These are phyloP conservation scores for Gadopsis marmoratus DNA, from an alignment of 2,797 vertebrate genomes.

Conservation along the genomic window DNA sequence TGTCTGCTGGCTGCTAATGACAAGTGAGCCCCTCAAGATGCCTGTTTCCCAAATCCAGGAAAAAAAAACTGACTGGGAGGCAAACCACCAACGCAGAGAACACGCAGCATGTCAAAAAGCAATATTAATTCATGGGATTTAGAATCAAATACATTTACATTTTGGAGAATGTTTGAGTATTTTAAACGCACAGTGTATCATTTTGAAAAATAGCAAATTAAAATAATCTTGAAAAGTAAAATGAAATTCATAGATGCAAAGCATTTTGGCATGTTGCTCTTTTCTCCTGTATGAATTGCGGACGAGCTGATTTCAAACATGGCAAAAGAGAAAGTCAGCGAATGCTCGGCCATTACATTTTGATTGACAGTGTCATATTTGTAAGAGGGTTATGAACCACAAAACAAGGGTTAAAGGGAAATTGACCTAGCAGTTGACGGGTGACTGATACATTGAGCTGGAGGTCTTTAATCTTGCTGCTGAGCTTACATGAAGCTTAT, in stretches of 20 bases:
- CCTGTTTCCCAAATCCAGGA: slow-evolving; percentile 56
- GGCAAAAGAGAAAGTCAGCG: slow-evolving; percentile 38
- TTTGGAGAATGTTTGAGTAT: slow-evolving; percentile 11
- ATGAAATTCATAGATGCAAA: not conserved
- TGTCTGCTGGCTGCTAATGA: slow-evolving; percentile 81
- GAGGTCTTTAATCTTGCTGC: slow-evolving; percentile 89
- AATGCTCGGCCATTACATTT: slow-evolving; percentile 66
- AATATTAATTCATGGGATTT: slow-evolving; percentile 43
- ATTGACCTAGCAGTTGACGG: slow-evolving; percentile 88
- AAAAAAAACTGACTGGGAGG: slow-evolving; percentile 57
- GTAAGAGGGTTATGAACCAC: slow-evolving; percentile 88
- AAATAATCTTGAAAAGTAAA: not conserved
- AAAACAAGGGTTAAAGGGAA: slow-evolving; percentile 91
- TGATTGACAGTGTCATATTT: slow-evolving; percentile 88
- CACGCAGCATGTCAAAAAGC: slow-evolving; percentile 29
- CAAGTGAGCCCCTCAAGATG: slow-evolving; percentile 73
- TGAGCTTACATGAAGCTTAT: slow-evolving; percentile 89
- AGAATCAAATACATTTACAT: not conserved
- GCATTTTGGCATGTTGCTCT: not conserved
- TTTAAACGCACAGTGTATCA: slow-evolving; percentile 10
- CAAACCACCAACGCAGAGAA: slow-evolving; percentile 45
- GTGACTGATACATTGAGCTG: slow-evolving; percentile 88
- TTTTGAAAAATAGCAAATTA: slow-evolving; percentile 4
- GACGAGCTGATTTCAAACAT: slow-evolving; percentile 28
- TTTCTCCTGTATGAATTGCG: slow-evolving; percentile 26